phyloP scores from a whole-genome alignment of 1,140 invertebrate species.

The Atopsyche davidsoni region DNA sequence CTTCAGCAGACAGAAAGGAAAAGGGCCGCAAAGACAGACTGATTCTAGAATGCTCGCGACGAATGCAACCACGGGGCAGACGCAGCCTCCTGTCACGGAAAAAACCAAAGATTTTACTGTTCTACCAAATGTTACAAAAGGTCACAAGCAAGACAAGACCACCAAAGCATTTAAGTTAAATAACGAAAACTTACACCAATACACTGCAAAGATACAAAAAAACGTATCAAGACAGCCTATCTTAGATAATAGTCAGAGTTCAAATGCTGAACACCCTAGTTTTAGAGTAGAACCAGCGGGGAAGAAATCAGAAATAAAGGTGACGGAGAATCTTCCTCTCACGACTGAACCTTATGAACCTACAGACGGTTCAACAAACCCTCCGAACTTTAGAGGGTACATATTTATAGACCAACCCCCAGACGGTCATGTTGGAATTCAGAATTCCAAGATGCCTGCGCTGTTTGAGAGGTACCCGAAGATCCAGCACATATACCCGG shows the following conservation, averaged over 20 bases:
- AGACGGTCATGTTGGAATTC: conserved; percentile 23
- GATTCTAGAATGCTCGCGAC: conserved; percentile 34
- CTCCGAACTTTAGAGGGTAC: conserved; percentile 28
- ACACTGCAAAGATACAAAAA: conserved; percentile 24
- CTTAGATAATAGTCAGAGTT: conserved; percentile 18
- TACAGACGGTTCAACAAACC: conserved; percentile 23
- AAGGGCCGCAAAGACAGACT: conserved; percentile 34
- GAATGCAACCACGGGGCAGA: conserved; percentile 6
- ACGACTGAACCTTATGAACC: conserved; percentile 19
- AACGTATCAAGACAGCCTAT: conserved; percentile 27
- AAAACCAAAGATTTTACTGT: conserved; percentile 17
- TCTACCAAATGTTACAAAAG: conserved; percentile 24
- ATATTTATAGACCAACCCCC: conserved; percentile 30
- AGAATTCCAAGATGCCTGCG: conserved; percentile 54
- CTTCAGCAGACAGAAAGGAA: conserved; percentile 26
- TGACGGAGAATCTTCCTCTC: conserved; percentile 36
- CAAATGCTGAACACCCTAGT: conserved; percentile 17
- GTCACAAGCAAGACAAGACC: conserved; percentile 27
- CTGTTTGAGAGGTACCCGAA: conserved; percentile 68
- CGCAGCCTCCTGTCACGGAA: conserved; percentile 5
- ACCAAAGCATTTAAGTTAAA: conserved; percentile 24
- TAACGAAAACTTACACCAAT: conserved; percentile 20
- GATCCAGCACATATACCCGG: conserved; percentile 68
- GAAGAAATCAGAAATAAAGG: conserved; percentile 19
- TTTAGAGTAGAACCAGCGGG: conserved; percentile 14